Base-by-base conservation (phyloP, 1,140 invertebrate genomes). In the Cydia amplana region DNA sequence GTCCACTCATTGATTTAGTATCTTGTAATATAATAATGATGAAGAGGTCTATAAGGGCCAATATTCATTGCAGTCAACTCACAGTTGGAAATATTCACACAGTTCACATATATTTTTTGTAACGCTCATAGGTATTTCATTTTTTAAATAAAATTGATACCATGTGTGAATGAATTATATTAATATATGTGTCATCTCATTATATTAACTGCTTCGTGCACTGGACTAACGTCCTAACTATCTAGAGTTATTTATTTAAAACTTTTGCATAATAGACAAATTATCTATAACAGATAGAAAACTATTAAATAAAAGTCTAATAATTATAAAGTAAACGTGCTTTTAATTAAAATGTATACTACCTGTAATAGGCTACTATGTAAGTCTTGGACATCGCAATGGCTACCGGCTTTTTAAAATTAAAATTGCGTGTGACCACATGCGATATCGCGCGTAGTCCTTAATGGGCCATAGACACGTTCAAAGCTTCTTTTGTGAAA, bases 121-220 rank as follows among this genome's bases (percentile, higher is more conserved):
- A n/a, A 18, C 4, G n/a, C 49, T n/a, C 55, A 55, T 7, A 32
- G 32, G 18, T 10, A 60, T 20, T 60, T 18, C 16, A 60, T 6
- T 60, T 60, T 60, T 20, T 20, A 75, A 77, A 74, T 63, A 51
- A 51, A 72, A 72, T 46, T 46, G 3, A 46, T 46, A 46, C 43
- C 43, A 16, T 18, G 20, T 40, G 20, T 79, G 65, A 46, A 46
- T 16, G 43, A 16, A 40, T 40, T 40, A 40, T 40, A 10, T 40
- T 40, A 40, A 10, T 40, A 9, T 40, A 40, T 40, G 9, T 40
- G 73, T 16, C 4, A 49, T 4, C 46, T 88, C 86, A 90, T 90
- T 85, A 81, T 80, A 79, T 88, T 82, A 79, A 77, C 82, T 74
- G 78, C 84, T 82, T 7, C 36, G 7, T 40, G 36, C 9, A 40